A percentile compares a stretch with the other conserved stretches of the same genome.
Evolutionary conservation across 2,113 vertebrate genomes (phyloP).

Genomic region (Columba janthina): DNA sequence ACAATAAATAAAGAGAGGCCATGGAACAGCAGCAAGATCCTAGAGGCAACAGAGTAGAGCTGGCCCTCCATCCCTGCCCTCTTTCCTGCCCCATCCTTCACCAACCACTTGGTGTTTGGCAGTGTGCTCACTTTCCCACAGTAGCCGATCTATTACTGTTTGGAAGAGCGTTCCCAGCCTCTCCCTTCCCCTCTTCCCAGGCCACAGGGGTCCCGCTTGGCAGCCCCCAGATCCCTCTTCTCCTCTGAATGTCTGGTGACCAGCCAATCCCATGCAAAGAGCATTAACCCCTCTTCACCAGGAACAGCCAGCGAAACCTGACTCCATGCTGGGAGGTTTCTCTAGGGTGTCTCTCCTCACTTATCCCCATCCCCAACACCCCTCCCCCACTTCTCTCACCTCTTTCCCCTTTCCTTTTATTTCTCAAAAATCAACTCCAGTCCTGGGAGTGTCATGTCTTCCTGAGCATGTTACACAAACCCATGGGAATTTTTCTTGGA

Average conservation of each 20-base stretch:
- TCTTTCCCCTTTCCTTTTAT: background rate
- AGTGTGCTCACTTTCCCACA: constrained; percentile 65
- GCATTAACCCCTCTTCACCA: constrained; percentile 22
- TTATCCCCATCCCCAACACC: background rate
- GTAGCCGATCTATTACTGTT: constrained; percentile 64
- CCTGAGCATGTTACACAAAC: background rate
- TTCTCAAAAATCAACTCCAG: constrained; percentile 21
- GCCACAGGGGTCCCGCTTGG: constrained; percentile 66
- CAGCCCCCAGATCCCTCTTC: constrained; percentile 46
- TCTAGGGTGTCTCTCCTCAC: background rate
- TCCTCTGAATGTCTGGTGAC: constrained; percentile 51
- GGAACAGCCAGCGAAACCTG: constrained; percentile 34
- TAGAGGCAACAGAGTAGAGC: background rate
- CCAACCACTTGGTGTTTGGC: constrained; percentile 65
- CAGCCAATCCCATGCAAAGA: constrained; percentile 60
- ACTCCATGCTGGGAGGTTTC: constrained; percentile 40
- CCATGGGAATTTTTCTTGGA: constrained; percentile 53
- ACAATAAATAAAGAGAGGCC: constrained; percentile 25
- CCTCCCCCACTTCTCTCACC: background rate
- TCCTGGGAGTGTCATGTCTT: background rate
- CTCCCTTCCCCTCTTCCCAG: constrained; percentile 49
- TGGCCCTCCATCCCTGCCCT: background rate
- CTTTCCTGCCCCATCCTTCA: constrained; percentile 38
- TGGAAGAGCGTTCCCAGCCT: constrained; percentile 30
- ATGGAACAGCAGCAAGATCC: background rate